Base-by-base conservation (phyloP, 2,113 vertebrate species). In the Stigmatopora nigra region DNA sequence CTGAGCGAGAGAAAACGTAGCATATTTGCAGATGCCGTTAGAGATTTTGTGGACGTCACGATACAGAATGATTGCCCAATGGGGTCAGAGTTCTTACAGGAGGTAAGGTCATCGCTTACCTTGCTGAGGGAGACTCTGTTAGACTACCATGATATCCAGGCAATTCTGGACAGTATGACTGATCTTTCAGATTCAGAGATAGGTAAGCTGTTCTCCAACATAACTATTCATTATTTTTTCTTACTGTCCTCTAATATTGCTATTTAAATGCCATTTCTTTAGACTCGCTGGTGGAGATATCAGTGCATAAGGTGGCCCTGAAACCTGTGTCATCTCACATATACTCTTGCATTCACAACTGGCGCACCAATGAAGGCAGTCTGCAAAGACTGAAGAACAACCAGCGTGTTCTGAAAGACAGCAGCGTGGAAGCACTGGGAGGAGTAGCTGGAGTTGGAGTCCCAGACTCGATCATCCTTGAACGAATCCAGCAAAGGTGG, bases 241-340 rank as follows among this genome's bases (percentile, higher is more conserved):
- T 59, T 38, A 38, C 9, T 19, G 16, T 44, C 22, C 12, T 53
- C 6, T 68, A 35, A 57, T 57, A 65, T 60, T 41, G 57, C 22
- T 47, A n/a, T 19, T 51, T 10, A 6, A 13, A 0, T 56, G 15
- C 2, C 9, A 47, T 53, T 41, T 7, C 53, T 58, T 2, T 67
- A 95, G 94, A 92, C 64, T 72, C 76, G 0, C 71, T 93, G 65
- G 65, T 95, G 20, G 94, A 96, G 78, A 67, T 83, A 0, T 87
- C 92, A 35, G 47, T 96, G 44, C 93, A 92, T 82, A 93, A 91
- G 72, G 92, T 92, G 46, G 84, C 94, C 1, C 84, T 96, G 65
- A 93, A 90, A 47, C 93, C 94, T 0, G 65, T 94, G 56, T 81
- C 83, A 31, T 19, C 84, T 0, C 81, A 84, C 63, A 84, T 95